phyloP scores from a whole-genome alignment of 1,140 invertebrate species.

The Bicyclus anynana region DNA sequence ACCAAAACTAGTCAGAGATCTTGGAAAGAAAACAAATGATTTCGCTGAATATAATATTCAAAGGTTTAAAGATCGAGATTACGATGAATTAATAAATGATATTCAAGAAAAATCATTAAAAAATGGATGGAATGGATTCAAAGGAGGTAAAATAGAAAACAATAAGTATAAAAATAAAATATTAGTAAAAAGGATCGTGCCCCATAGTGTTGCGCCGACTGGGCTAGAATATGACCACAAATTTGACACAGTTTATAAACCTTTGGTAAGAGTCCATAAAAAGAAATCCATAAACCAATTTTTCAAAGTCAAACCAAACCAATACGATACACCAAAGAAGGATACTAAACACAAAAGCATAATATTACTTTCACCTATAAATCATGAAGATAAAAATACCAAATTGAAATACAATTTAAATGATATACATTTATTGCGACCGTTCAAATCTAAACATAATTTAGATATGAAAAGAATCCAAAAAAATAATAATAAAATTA shows the following conservation, averaged over 20 bases:
- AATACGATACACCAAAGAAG: not conserved
- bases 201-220: conserved; percentile 18
- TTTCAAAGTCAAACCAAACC: not conserved
- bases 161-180: conserved; percentile 14
- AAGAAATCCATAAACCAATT: conserved; percentile 1
- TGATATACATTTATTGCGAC: not conserved
- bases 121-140: not conserved
- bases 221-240: conserved; percentile 30
- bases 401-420: not conserved
- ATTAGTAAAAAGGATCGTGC: conserved; percentile 32
- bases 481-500: too few relatives aligned
- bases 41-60: not conserved
- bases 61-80: not conserved
- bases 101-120: not conserved
- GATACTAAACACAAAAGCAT: not conserved
- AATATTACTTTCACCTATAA: not conserved
- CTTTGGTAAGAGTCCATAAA: conserved; percentile 31
- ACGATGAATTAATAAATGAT: not conserved
- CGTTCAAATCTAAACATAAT: not conserved
- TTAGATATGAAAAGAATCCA: too few relatives aligned
- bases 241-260: conserved; percentile 31
- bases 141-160: not conserved
- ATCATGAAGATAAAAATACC: not conserved
- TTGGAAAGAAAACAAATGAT: not conserved
- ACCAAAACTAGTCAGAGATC: not conserved